Evolutionary conservation across 2,888 invertebrate species (phyloP).

Genomic region (Mythimna albipuncta): DNA sequence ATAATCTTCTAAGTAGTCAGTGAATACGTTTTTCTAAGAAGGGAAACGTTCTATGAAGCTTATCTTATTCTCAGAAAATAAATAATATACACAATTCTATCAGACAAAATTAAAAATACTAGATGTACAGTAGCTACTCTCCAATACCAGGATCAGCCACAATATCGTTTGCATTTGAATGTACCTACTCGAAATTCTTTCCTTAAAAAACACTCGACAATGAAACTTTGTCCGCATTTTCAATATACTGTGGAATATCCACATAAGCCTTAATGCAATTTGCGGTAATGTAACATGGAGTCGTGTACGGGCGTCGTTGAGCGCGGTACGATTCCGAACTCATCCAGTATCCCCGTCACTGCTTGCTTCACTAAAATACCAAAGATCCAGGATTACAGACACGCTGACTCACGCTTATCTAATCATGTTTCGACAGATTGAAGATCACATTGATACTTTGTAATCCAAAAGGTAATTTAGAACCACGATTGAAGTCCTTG

Average conservation of each 20-base stretch:
- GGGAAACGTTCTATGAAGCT: neutral
- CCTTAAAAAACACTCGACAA: conserved; percentile 38
- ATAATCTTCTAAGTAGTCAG: neutral
- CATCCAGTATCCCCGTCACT: conserved; percentile 57
- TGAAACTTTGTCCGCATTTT: conserved; percentile 57
- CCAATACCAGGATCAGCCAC: conserved; percentile 5
- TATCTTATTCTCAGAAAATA: neutral
- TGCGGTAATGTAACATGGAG: conserved; percentile 82
- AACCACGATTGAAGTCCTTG: conserved; percentile 41
- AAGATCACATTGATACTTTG: conserved; percentile 59
- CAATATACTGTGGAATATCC: conserved; percentile 76
- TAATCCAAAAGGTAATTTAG: conserved; percentile 53
- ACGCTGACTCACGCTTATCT: conserved; percentile 69
- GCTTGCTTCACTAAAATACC: conserved; percentile 58
- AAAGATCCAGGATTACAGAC: conserved; percentile 63
- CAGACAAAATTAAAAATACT: conserved; percentile 7
- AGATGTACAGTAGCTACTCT: neutral
- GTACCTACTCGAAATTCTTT: conserved; percentile 17
- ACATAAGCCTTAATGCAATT: conserved; percentile 86
- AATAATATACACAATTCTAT: neutral
- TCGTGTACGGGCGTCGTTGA: conserved; percentile 61
- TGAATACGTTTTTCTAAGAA: neutral
- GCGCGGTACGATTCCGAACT: conserved; percentile 61
- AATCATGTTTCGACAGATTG: conserved; percentile 61
- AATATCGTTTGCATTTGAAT: conserved; percentile 28